phyloP scores from a whole-genome alignment of 2,888 invertebrate genomes.

The Margaritifera margaritifera region DNA sequence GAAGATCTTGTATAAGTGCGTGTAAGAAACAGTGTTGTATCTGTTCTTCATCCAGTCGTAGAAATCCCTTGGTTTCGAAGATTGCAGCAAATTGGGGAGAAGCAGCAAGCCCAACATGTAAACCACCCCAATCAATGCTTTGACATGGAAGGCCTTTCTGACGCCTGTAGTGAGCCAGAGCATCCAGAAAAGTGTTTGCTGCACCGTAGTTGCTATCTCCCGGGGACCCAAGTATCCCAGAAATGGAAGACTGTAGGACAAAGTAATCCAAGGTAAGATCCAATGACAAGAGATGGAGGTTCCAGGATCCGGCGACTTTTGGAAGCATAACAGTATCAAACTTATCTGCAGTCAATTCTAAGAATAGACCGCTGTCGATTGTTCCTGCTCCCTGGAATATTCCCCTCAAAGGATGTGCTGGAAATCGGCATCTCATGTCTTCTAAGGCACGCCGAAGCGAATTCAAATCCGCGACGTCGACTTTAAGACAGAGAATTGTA shows the following conservation, averaged over 20 bases:
- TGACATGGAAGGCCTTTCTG: slow-evolving; percentile 41
- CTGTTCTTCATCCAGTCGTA: slow-evolving; percentile 14
- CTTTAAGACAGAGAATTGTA: slow-evolving; percentile 28
- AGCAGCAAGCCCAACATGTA: slow-evolving; percentile 48
- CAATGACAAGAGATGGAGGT: slow-evolving; percentile 43
- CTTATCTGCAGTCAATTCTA: slow-evolving; percentile 32
- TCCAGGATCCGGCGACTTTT: slow-evolving; percentile 56
- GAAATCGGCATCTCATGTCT: slow-evolving; percentile 17
- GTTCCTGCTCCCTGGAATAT: slow-evolving; percentile 58
- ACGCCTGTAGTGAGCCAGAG: slow-evolving; percentile 48
- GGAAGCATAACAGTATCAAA: slow-evolving; percentile 40
- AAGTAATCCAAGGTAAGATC: slow-evolving; percentile 50
- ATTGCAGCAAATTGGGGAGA: slow-evolving; percentile 22
- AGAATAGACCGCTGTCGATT: slow-evolving; percentile 32
- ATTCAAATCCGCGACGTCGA: slow-evolving; percentile 38
- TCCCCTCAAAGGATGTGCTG: slow-evolving; percentile 35
- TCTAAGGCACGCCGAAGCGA: slow-evolving; percentile 25
- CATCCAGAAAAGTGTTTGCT: slow-evolving; percentile 56
- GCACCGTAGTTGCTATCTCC: slow-evolving; percentile 60
- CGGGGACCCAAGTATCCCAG: slow-evolving; percentile 50
- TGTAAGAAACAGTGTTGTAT: slow-evolving; percentile 33
- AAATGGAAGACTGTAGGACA: slow-evolving; percentile 57
- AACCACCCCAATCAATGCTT: slow-evolving; percentile 59
- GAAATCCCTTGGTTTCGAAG: slow-evolving; percentile 13
- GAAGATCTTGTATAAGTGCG: slow-evolving; percentile 19